phyloP scores from a whole-genome alignment of 1,140 invertebrate species.

The Drosophila sulfurigaster region DNA sequence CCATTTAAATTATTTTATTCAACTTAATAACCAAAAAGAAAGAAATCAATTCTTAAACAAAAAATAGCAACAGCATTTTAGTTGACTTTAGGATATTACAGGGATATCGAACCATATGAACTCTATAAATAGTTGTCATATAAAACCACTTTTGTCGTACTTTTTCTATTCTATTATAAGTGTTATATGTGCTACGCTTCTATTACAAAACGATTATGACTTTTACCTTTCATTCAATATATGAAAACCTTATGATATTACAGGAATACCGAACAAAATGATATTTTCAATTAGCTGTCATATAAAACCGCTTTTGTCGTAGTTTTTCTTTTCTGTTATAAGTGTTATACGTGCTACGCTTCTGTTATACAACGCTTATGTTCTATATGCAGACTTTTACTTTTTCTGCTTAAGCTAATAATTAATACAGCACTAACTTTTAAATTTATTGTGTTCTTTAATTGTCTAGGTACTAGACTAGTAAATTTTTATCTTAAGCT shows the following conservation, averaged over 20 bases:
- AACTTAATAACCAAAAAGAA: too few relatives aligned
- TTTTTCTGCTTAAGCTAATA: slow-evolving; percentile 19
- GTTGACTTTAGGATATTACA: too few relatives aligned
- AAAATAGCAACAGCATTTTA: too few relatives aligned
- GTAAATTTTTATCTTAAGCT: neutral
- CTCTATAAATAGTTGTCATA: too few relatives aligned
- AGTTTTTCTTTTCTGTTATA: neutral
- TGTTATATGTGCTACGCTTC: too few relatives aligned
- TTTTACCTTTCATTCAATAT: too few relatives aligned
- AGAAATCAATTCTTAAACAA: too few relatives aligned
- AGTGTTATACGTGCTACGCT: slow-evolving; percentile 7
- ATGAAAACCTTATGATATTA: neutral
- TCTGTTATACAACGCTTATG: neutral
- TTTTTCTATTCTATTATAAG: too few relatives aligned
- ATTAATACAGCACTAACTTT: neutral
- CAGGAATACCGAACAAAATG: neutral
- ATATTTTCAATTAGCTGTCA: neutral
- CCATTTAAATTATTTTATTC: too few relatives aligned
- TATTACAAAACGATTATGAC: too few relatives aligned
- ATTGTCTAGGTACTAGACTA: neutral
- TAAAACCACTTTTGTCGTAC: too few relatives aligned
- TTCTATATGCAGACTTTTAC: neutral
- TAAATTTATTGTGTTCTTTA: neutral
- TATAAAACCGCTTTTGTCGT: slow-evolving; percentile 2
- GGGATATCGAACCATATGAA: too few relatives aligned